Percentiles rank a stretch among this genome's conserved stretches.
Evolutionary conservation across 2,113 vertebrate genomes (phyloP).

Genomic region (Aegypius monachus): DNA sequence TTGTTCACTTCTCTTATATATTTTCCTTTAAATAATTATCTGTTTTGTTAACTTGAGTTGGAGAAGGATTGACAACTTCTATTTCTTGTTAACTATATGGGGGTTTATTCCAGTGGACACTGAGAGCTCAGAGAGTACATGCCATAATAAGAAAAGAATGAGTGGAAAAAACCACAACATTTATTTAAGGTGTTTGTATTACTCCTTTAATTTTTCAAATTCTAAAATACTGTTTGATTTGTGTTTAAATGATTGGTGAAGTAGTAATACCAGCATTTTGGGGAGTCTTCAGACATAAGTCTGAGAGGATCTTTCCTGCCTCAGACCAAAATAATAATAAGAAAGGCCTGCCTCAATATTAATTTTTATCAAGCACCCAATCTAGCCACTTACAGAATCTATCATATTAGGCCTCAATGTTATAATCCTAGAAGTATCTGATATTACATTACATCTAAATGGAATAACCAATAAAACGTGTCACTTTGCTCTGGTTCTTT

Average conservation of each 20-base stretch:
- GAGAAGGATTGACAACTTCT: neutral
- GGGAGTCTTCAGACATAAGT: neutral
- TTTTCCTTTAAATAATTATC: neutral
- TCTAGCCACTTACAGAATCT: neutral
- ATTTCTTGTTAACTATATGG: neutral
- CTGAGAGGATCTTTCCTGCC: neutral
- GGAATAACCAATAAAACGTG: neutral
- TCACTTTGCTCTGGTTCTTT: constrained; percentile 8
- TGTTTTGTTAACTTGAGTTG: neutral
- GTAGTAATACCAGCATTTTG: neutral
- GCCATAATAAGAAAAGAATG: neutral
- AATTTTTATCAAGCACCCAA: neutral
- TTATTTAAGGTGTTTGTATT: neutral
- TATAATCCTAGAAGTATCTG: constrained; percentile 3
- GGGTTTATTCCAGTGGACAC: neutral
- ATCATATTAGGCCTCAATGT: neutral
- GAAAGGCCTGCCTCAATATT: neutral
- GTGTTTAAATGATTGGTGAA: neutral
- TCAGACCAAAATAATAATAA: neutral
- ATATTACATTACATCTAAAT: constrained; percentile 35
- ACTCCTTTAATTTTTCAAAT: neutral
- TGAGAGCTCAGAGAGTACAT: neutral
- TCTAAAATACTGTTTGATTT: neutral
- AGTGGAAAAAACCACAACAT: accelerated
- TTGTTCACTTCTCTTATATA: neutral